Base-by-base conservation (phyloP, 2,888 invertebrate genomes). In the Melitaea athalia region DNA sequence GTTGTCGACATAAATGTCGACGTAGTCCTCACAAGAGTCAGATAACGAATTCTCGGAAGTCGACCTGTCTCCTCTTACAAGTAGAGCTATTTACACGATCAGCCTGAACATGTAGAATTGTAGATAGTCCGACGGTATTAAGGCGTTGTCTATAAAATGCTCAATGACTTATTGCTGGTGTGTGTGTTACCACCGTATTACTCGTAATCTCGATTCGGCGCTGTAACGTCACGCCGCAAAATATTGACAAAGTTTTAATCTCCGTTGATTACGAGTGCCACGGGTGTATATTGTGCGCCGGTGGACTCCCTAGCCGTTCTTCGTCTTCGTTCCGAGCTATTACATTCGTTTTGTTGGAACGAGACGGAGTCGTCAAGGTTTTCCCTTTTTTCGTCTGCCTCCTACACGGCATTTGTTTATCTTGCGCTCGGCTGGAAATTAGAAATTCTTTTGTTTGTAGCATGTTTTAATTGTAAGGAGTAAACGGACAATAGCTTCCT, bases 391-490 rank as follows among this genome's bases (percentile, higher is more conserved):
- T 75, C 81, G 84, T 85, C 86, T 81, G 84, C 81, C 78, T 80
- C 77, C 82, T 83, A 83, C 82, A 80, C 81, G 82, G 84, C 85
- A 83, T 86, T 89, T 87, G 86, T 87, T 86, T 87, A 86, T 87
- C 84, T 85, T 85, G 81, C 77, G 81, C 87, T 80, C 80, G 57
- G 83, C 83, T 86, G 81, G 79, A 83, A 88, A 89, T 89, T 88
- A 89, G 85, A 89, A 88, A 90, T 89, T 89, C 89, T 85, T 89
- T 89, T 89, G 89, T 89, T 82, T 83, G 77, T 72, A 77, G 79
- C 79, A 81, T 85, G 82, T 86, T 86, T 85, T 87, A 89, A 89
- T 86, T 87, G 85, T 84, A 84, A 87, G 83, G 84, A 85, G 83
- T 82, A 85, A 85, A 84, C 79, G 80, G 76, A 81, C 85, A 83